Evolutionary conservation across 2,797 vertebrate genomes (phyloP).

Genomic region (Poliocrania exsul): DNA sequence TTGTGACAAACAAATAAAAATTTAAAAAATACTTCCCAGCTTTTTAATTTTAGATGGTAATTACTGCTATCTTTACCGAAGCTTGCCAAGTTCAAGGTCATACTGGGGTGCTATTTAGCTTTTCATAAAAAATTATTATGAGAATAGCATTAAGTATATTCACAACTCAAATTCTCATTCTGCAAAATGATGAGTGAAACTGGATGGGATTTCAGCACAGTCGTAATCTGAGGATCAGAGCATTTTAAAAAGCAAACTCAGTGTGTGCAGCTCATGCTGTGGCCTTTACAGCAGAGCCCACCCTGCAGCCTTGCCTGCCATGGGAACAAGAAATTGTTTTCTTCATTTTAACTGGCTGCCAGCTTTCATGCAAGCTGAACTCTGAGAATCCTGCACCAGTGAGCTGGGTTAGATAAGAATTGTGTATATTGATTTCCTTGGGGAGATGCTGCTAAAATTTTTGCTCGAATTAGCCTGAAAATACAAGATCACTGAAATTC

Average conservation of each 20-base stretch:
- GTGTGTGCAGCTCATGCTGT: not conserved
- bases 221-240: not conserved
- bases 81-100: not conserved
- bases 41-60: not conserved
- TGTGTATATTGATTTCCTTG: not conserved
- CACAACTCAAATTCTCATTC: not conserved
- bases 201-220: not conserved
- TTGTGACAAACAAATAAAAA: not conserved
- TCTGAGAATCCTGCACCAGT: not conserved
- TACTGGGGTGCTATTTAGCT: not conserved
- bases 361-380: not conserved
- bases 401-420: not conserved
- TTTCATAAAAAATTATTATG: not conserved
- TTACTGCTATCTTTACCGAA: not conserved
- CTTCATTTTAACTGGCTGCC: not conserved
- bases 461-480: slow-evolving; percentile 3
- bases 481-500: not conserved
- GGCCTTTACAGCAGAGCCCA: not conserved
- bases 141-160: not conserved
- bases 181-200: not conserved
- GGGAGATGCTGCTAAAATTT: not conserved
- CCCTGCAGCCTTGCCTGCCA: not conserved
- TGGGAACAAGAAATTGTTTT: not conserved
- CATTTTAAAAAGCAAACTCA: not conserved
- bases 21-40: not conserved